Conservation (phyloP, 2,113 vertebrate genomes). For the Eulacestoma nigropectus region DNA sequence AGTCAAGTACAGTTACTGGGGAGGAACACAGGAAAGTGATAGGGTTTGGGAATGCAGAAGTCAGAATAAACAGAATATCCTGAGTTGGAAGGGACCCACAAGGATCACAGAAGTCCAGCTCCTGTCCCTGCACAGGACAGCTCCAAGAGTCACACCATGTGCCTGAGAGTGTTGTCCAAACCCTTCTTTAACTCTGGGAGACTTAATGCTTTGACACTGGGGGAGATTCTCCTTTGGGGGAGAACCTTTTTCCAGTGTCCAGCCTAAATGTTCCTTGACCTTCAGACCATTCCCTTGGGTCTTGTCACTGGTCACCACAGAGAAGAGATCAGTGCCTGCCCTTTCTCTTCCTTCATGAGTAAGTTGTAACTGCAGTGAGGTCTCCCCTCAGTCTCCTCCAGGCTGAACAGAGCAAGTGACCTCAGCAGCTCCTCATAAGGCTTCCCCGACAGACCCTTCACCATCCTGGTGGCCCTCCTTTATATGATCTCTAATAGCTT, state of each 20-base stretch:
- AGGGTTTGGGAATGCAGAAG: background rate
- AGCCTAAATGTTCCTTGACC: background rate
- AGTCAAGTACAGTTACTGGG: background rate
- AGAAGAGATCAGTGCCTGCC: background rate
- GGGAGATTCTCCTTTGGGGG: background rate
- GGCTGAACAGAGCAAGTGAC: background rate
- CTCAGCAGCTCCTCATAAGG: rapidly evolving
- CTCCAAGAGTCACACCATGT: background rate
- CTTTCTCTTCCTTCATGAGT: rapidly evolving
- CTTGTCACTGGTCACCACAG: background rate
- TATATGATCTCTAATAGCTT: background rate
- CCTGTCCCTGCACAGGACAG: background rate
- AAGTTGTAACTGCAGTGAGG: background rate
- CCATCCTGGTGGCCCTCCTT: background rate
- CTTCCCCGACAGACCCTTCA: background rate
- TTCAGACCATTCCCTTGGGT: background rate
- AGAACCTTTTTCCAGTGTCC: background rate
- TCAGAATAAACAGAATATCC: background rate
- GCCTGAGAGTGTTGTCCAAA: background rate
- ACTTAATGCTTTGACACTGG: background rate
- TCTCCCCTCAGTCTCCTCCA: background rate
- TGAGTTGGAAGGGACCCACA: background rate
- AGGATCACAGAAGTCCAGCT: background rate
- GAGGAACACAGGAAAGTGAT: background rate
- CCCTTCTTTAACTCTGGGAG: background rate